These are phyloP conservation scores for Axis porcinus DNA, from an alignment of 2,113 vertebrate species.

Conservation along the genomic window DNA sequence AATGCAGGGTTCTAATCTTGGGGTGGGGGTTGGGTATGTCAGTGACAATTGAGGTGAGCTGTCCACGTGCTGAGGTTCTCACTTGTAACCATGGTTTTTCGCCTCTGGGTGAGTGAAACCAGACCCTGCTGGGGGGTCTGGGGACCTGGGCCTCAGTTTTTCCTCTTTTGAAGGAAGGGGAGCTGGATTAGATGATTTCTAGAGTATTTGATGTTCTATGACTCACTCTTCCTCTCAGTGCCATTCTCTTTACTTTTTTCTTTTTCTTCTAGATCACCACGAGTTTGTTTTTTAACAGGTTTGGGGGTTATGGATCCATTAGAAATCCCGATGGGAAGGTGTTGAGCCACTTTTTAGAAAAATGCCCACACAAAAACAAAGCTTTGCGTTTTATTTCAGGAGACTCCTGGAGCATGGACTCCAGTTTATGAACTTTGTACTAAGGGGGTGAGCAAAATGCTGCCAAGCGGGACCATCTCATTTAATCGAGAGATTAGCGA, in stretches of 20 bases:
- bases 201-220: not conserved
- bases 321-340: not conserved
- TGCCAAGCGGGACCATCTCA: accelerated
- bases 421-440: not conserved
- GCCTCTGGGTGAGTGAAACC: not conserved
- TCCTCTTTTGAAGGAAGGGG: not conserved
- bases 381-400: not conserved
- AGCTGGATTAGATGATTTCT: not conserved
- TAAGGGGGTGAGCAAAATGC: not conserved
- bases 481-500: not conserved
- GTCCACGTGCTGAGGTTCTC: not conserved
- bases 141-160: not conserved
- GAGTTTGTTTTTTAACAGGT: not conserved
- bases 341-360: not conserved
- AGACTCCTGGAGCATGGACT: not conserved
- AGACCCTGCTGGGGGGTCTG: no score
- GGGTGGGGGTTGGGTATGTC: not conserved
- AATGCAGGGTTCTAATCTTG: not conserved
- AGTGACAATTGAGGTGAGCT: not conserved
- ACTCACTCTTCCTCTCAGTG: not conserved
- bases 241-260: not conserved
- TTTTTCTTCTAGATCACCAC: not conserved
- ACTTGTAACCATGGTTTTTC: not conserved
- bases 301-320: not conserved
- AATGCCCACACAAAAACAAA: not conserved